Conservation (phyloP, 2,888 invertebrate genomes). For the Nephrotoma guestfalica region DNA sequence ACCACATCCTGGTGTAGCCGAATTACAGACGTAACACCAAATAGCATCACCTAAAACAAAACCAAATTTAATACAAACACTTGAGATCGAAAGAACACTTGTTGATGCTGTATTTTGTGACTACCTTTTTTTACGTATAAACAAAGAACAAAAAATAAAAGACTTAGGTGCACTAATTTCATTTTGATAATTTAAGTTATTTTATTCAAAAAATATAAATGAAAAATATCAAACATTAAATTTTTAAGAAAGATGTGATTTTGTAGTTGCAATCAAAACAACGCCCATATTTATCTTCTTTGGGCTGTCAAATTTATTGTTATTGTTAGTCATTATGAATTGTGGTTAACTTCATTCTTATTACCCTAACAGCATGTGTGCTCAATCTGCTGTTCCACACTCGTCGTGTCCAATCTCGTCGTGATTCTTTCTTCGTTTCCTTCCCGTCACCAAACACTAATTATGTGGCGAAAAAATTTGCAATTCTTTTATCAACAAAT, state of each 20-base stretch:
- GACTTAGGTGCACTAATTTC: neutral
- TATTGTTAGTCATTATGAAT: too few species aligned
- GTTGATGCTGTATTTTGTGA: neutral
- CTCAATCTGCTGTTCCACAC: too few species aligned
- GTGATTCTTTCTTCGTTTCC: too few species aligned
- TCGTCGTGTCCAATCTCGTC: too few species aligned
- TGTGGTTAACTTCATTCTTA: neutral
- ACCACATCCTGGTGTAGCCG: slow-evolving; percentile 78
- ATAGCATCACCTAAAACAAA: slow-evolving; percentile 40
- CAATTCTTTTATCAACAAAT: too few species aligned
- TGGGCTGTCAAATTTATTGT: neutral
- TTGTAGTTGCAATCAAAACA: neutral
- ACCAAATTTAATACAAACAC: neutral
- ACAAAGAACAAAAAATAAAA: neutral
- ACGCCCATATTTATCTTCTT: neutral
- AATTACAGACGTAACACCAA: slow-evolving; percentile 82
- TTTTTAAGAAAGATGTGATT: neutral
- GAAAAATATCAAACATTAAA: neutral
- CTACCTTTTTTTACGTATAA: neutral
- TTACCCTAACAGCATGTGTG: neutral
- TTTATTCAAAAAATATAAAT: neutral
- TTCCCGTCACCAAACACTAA: too few species aligned
- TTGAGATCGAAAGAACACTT: neutral
- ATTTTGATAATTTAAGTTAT: neutral
- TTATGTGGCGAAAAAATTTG: too few species aligned